These are phyloP conservation scores for Micromesistius poutassou DNA, from an alignment of 2,797 vertebrate species.

Conservation along the genomic window DNA sequence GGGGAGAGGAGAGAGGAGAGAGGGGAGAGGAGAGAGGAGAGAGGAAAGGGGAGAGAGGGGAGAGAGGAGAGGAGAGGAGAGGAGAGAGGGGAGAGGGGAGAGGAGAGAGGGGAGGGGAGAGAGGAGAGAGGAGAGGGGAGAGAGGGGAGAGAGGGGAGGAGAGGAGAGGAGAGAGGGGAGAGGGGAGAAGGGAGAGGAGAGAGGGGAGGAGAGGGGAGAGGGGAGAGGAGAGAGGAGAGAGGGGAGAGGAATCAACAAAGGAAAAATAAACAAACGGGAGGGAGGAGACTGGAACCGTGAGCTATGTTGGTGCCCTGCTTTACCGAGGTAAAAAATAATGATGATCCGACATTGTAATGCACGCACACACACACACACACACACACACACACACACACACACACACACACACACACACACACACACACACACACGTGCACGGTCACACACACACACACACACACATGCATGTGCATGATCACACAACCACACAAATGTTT, in stretches of 20 bases:
- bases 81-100: neutral
- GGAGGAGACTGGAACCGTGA: neutral
- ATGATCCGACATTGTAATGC: neutral
- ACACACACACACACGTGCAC: no score
- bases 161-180: conserved; percentile 6
- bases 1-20: neutral
- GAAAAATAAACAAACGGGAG: neutral
- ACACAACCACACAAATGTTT: no score
- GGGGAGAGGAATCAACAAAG: neutral
- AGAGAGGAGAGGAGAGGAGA: conserved; percentile 4
- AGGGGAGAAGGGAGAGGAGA: neutral
- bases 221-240: neutral
- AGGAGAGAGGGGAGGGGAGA: neutral
- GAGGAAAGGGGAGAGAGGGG: neutral
- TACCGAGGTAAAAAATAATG: neutral
- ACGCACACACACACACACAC: neutral
- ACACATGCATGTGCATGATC: no score
- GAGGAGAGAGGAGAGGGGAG: neutral
- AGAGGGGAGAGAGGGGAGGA: neutral
- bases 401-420: neutral
- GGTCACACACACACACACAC: no score
- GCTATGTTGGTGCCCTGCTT: neutral
- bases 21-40: neutral
- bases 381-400: no score
- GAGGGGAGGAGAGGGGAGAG: neutral